Base-by-base conservation (phyloP, 2,113 vertebrate species). In the Girardinichthys multiradiatus region DNA sequence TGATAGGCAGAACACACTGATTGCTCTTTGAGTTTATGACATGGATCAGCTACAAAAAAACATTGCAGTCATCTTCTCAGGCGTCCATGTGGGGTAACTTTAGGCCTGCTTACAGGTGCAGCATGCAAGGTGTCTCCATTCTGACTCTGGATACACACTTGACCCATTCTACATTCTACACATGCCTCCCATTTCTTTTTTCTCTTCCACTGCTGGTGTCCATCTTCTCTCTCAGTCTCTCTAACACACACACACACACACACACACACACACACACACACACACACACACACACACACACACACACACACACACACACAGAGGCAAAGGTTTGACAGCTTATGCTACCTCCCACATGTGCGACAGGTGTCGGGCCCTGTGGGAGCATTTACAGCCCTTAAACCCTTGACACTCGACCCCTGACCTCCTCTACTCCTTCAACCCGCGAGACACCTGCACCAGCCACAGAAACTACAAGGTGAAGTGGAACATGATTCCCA, bases 311-410 rank as follows among this genome's bases (percentile, higher is more conserved):
- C 73, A 81, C 81, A 62, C 27, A 62, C 63, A 70, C 70, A 37
- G 63, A 45, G 61, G 28, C 86, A 37, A 64, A 37, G 62, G n/a
- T 64, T 54, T 85, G 83, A 84, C 88, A 87, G 87, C 85, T 90
- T 90, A 91, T 88, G 86, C 88, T 90, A 93, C 94, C 92, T 94
- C 93, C 94, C 92, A 94, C 93, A 91, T 92, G 89, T 86, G 70
- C 85, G 90, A 95, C 93, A 95, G 94, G 94, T 95, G 94, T 88
- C 89, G 70, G 61, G 81, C 84, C 87, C 87, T 78, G 83, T 83
- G 89, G 88, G 86, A 89, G 87, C 86, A 81, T 91, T 91, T 92
- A 89, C 82, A 90, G 79, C 85, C 88, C 72, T 84, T 87, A 89
- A 91, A 93, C 86, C 87, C 87, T 92, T 92, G 88, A 90, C 87